Conservation (phyloP, 2,113 vertebrate genomes). For the Desmodus rotundus region DNA sequence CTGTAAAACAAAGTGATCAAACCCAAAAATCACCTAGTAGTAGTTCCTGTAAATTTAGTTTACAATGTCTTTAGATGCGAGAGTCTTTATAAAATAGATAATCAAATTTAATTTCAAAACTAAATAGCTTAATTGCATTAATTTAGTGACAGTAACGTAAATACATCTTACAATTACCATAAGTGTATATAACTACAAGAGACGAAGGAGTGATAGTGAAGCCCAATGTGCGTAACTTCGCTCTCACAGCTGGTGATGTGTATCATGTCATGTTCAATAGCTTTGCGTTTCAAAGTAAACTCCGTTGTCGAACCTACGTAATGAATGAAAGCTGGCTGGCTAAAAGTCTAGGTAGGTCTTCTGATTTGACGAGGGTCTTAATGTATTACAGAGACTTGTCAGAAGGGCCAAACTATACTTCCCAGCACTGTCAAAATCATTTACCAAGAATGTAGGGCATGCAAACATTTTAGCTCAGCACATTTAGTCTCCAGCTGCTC, state of each 20-base stretch:
- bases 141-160: neutral
- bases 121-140: neutral
- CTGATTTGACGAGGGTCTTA: neutral
- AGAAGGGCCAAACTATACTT: neutral
- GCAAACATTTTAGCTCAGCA: neutral
- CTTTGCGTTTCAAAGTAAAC: constrained; percentile 21
- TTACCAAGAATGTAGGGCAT: neutral
- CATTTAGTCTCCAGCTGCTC: neutral
- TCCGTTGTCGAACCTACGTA: neutral
- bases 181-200: neutral
- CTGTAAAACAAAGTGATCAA: neutral
- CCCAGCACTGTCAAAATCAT: neutral
- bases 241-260: neutral
- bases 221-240: neutral
- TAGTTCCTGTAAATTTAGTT: neutral
- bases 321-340: neutral
- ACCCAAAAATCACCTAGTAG: neutral
- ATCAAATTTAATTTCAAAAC: neutral
- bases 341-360: neutral
- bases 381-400: neutral
- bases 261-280: neutral
- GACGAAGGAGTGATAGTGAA: neutral
- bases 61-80: neutral
- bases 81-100: neutral
- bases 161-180: neutral